Evolutionary conservation across 1,140 invertebrate species (phyloP).

Genomic region (Formica exsecta): DNA sequence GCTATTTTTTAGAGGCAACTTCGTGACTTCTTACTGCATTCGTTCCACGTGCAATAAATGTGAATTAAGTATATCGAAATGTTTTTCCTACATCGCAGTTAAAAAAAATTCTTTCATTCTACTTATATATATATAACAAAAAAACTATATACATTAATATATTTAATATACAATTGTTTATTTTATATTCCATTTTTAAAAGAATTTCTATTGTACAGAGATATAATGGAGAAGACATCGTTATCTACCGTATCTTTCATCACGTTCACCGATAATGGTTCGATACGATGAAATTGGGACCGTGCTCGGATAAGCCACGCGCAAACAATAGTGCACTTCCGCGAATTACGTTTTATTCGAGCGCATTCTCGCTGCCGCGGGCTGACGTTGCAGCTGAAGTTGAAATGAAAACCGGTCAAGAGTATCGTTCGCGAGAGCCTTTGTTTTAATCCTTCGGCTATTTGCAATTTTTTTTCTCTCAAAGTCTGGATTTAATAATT

Average conservation of each 20-base stretch:
- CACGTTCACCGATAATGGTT: slow-evolving; percentile 27
- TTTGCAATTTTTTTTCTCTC: slow-evolving; percentile 15
- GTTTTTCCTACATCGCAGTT: not conserved
- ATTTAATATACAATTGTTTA: slow-evolving; percentile 1
- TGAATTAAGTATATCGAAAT: not conserved
- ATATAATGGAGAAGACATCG: not conserved
- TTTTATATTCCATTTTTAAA: not conserved
- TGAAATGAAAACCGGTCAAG: slow-evolving; percentile 49
- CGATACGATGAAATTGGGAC: slow-evolving; percentile 14
- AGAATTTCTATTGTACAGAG: not conserved
- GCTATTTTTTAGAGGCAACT: slow-evolving; percentile 14
- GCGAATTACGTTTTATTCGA: slow-evolving; percentile 52
- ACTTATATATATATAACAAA: not conserved
- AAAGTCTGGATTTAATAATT: slow-evolving; percentile 38
- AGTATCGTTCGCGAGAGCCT: slow-evolving; percentile 27
- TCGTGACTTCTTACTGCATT: not conserved
- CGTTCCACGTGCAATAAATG: not conserved
- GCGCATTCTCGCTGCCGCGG: slow-evolving; percentile 18
- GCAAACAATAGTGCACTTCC: slow-evolving; percentile 47
- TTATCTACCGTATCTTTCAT: slow-evolving; percentile 38
- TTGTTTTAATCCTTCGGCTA: slow-evolving; percentile 14
- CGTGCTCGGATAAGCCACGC: slow-evolving; percentile 13
- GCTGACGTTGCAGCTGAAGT: slow-evolving; percentile 35
- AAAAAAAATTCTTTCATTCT: not conserved
- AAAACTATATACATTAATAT: not conserved